phyloP scores from a whole-genome alignment of 2,888 invertebrate species.

The Prenolepis imparis region DNA sequence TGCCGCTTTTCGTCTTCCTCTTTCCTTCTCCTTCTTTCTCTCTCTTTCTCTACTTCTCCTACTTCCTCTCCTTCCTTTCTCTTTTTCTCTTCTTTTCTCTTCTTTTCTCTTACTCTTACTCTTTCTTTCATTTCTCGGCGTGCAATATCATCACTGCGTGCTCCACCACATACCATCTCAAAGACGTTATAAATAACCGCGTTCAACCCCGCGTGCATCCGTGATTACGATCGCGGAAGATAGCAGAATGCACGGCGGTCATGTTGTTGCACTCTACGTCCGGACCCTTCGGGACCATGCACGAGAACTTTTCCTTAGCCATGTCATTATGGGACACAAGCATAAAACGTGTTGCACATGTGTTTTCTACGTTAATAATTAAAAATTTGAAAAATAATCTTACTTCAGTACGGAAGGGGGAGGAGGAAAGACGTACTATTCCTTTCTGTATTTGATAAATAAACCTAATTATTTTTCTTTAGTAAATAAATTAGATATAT shows the following conservation, averaged over 20 bases:
- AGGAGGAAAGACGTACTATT: too few species aligned
- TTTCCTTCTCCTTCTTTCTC: neutral
- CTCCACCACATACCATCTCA: conserved; percentile 70
- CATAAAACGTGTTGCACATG: neutral
- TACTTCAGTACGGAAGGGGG: too few species aligned
- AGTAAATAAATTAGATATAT: too few species aligned
- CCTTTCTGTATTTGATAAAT: too few species aligned
- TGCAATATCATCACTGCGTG: conserved; percentile 59
- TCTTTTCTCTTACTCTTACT: conserved; percentile 3
- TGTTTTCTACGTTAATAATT: neutral
- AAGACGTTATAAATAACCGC: conserved; percentile 76
- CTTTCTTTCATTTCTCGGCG: conserved; percentile 41
- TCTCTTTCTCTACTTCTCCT: neutral
- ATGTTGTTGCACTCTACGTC: conserved; percentile 47
- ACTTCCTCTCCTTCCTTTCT: neutral
- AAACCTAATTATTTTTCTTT: too few species aligned
- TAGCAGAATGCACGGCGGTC: conserved; percentile 70
- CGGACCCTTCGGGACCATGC: conserved; percentile 60
- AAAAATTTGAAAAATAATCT: neutral
- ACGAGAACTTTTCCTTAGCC: conserved; percentile 47
- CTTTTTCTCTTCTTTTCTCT: neutral
- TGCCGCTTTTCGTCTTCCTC: too few species aligned
- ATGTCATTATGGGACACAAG: conserved; percentile 5
- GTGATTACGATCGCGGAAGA: conserved; percentile 78
- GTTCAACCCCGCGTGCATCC: conserved; percentile 69